A percentile compares a stretch with the other conserved stretches of the same genome.
Conservation (phyloP, 2,888 invertebrate species). For the Leptothorax acervorum region DNA sequence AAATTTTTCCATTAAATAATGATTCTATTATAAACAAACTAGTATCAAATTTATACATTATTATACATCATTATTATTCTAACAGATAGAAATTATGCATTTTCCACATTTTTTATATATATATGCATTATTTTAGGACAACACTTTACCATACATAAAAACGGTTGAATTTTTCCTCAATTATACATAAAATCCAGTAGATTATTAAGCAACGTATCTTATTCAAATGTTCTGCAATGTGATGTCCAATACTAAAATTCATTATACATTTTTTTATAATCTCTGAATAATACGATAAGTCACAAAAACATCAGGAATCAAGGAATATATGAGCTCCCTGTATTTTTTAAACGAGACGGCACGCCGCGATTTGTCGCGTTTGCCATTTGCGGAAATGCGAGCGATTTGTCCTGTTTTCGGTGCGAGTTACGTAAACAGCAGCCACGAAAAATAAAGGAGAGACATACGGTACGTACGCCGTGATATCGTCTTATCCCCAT, state of each 20-base stretch:
- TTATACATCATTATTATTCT: not conserved
- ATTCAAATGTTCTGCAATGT: not conserved
- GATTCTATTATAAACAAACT: not conserved
- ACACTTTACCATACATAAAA: not conserved
- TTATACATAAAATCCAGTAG: not conserved
- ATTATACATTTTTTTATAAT: not conserved
- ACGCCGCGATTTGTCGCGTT: not conserved
- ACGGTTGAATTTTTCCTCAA: not conserved
- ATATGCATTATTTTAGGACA: not conserved
- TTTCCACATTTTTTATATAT: not conserved
- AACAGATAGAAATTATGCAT: not conserved
- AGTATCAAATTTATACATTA: not conserved
- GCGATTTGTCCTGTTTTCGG: slow-evolving; percentile 41
- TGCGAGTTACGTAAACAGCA: slow-evolving; percentile 27
- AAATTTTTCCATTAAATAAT: not conserved
- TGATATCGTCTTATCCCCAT: slow-evolving; percentile 64
- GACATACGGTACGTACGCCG: slow-evolving; percentile 21
- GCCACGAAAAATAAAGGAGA: slow-evolving; percentile 8
- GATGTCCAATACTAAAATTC: not conserved
- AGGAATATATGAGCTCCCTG: not conserved
- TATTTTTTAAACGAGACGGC: not conserved
- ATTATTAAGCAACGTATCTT: not conserved
- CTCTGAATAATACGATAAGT: not conserved
- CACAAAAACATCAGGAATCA: no score
- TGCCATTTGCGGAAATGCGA: not conserved